Evolutionary conservation across 2,113 vertebrate genomes (phyloP), one percentile per base, ranked within the genome.

Genomic region (Pampusana beccarii): DNA sequence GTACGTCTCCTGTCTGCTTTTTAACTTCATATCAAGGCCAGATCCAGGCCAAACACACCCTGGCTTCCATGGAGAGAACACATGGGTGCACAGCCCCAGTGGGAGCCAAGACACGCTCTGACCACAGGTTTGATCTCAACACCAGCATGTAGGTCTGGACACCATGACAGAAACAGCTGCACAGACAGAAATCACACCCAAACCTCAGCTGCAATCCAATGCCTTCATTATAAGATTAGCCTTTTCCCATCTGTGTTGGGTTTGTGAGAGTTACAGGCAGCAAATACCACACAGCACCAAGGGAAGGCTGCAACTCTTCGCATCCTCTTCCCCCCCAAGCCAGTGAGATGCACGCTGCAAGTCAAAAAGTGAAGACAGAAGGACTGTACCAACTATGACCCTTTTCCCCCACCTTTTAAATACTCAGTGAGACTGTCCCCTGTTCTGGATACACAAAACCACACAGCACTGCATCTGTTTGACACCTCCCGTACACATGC

Each of bases 31-130:
- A 53, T 66, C 42, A 61, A 83, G 90, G 64, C 70, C 85, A 88
- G 53, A 75, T 64, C 26, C 78, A 53, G 74, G 44, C 60, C 28
- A 10, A 83, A 56, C 60, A 62, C 82, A 73, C 50, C 67, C 60
- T 66, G 46, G 42, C 48, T 81, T 79, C 67, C 58, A 38, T 0
- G 0, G n/a, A 7, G 12, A 44, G 62, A 28, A 73, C 64, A 44
- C 6, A 10, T 0, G 19, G 44, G 53, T 20, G 38, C 51, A 18
- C 4, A 5, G 61, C 29, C 5, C 16, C 3, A 1, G 16, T 0
- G 1, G 54, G 61, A 80, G 58, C 54, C 54, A 14, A 58, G 62
- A n/a, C 33, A 4, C 0, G 0, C 31, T 61, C 50, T 48, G 64
- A 62, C 50, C 51, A 42, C 42, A 46, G 44, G 18, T 57, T 65